Conservation (phyloP, 2,797 vertebrate species). For the Telmatherina bonti region DNA sequence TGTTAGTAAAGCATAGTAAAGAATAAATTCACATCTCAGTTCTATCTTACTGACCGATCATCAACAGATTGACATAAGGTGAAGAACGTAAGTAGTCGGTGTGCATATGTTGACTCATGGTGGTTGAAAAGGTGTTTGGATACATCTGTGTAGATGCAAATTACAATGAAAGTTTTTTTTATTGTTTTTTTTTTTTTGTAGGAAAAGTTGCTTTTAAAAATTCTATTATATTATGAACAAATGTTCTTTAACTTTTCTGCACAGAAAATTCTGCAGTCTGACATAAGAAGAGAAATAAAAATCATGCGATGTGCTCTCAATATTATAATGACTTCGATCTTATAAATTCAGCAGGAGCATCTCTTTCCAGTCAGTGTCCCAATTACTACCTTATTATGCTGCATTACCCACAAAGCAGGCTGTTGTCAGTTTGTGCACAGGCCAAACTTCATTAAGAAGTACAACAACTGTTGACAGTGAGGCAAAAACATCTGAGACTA, state of each 20-base stretch:
- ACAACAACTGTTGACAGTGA: background rate
- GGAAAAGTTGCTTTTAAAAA: background rate
- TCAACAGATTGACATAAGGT: slow-evolving; percentile 32
- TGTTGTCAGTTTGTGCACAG: slow-evolving; percentile 29
- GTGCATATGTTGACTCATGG: slow-evolving; percentile 13
- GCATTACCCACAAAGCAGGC: slow-evolving; percentile 29
- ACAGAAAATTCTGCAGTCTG: background rate
- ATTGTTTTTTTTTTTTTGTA: background rate
- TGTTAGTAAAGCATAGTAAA: slow-evolving; percentile 25
- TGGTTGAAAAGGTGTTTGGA: background rate
- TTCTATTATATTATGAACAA: background rate
- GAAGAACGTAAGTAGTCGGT: slow-evolving; percentile 3
- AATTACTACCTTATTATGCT: too few species aligned
- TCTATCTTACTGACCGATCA: slow-evolving; percentile 55
- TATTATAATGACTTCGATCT: slow-evolving; percentile 8
- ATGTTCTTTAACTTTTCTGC: background rate
- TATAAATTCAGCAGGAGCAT: slow-evolving; percentile 19
- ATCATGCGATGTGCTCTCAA: background rate
- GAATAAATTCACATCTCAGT: slow-evolving; percentile 28
- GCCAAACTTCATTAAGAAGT: slow-evolving; percentile 24
- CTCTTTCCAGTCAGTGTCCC: slow-evolving; percentile 25
- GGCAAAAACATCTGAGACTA: slow-evolving; percentile 20
- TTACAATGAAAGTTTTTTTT: background rate
- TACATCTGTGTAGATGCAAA: background rate
- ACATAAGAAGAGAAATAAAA: background rate